Evolutionary conservation across 2,113 vertebrate genomes (phyloP).

Genomic region (Falco punctatus): DNA sequence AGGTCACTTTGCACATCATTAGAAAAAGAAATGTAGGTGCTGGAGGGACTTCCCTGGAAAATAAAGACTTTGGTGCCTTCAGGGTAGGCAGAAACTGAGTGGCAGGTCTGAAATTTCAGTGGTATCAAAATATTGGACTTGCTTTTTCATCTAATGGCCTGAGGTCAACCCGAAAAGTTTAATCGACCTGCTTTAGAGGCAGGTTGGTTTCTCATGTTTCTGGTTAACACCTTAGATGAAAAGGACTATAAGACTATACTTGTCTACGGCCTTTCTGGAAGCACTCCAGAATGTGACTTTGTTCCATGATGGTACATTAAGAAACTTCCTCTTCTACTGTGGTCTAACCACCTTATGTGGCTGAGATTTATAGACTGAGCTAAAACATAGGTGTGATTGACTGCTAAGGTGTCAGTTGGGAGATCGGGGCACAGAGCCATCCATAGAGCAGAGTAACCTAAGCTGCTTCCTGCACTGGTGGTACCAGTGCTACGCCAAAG

Average conservation of each 20-base stretch:
- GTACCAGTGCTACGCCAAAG: neutral
- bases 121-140: neutral
- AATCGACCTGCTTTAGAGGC: neutral
- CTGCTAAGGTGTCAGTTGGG: accelerated
- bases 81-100: neutral
- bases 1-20: neutral
- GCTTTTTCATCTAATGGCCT: neutral
- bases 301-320: neutral
- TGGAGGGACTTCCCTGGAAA: neutral
- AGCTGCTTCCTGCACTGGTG: neutral
- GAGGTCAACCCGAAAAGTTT: neutral
- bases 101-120: neutral
- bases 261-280: neutral
- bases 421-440: neutral
- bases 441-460: neutral
- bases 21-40: neutral
- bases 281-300: neutral
- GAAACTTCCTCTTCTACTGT: neutral
- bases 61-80: neutral
- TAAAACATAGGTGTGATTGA: neutral
- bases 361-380: neutral
- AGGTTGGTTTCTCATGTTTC: neutral
- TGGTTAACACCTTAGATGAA: neutral
- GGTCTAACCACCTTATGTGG: neutral
- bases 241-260: neutral